A percentile compares a stretch with the other conserved stretches of the same genome.
Evolutionary conservation across 2,888 invertebrate genomes (phyloP).

Genomic region (Chouioia cunea): DNA sequence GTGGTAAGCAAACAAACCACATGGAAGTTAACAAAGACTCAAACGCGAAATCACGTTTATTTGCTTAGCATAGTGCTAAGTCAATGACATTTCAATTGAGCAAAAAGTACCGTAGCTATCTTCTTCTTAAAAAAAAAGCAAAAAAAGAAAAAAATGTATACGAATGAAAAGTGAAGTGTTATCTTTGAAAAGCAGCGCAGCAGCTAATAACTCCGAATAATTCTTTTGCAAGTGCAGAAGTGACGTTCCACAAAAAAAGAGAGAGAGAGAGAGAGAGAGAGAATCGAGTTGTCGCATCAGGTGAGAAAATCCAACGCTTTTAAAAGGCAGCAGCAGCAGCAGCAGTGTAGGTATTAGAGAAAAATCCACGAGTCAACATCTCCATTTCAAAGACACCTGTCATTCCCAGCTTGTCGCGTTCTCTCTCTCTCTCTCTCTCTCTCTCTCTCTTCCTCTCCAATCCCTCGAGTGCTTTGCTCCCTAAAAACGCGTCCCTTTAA

Average conservation of each 20-base stretch:
- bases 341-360: slow-evolving; percentile 23
- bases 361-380: slow-evolving; percentile 42
- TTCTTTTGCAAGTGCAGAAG: not conserved
- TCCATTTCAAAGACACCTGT: slow-evolving; percentile 46
- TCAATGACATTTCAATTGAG: too few species aligned
- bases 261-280: too few species aligned
- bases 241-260: not conserved
- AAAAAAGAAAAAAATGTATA: too few species aligned
- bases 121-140: too few species aligned
- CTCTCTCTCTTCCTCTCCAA: slow-evolving; percentile 26
- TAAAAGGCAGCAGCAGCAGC: slow-evolving; percentile 11
- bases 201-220: too few species aligned
- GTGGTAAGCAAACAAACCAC: too few species aligned
- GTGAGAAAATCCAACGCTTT: slow-evolving; percentile 19
- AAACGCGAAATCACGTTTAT: too few species aligned
- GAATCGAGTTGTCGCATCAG: not conserved
- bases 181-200: too few species aligned
- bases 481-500: slow-evolving; percentile 18
- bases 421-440: not conserved
- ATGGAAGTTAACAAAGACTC: too few species aligned
- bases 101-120: too few species aligned
- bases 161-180: too few species aligned
- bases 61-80: too few species aligned
- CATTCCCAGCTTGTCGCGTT: slow-evolving; percentile 26
- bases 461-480: slow-evolving; percentile 17